Base-by-base conservation (phyloP, 2,888 invertebrate genomes). In the Polydrusus tereticollis region DNA sequence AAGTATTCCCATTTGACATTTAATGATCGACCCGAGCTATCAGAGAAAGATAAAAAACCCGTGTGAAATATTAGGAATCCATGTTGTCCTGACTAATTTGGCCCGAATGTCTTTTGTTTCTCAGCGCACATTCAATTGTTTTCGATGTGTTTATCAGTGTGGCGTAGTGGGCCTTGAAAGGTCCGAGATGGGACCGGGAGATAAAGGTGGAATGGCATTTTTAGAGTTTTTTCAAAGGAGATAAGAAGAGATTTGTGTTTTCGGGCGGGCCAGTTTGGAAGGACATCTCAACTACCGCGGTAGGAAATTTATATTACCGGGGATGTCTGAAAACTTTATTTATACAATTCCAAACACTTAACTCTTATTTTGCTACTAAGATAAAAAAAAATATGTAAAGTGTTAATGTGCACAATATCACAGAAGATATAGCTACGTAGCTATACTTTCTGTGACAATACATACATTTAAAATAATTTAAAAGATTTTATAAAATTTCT, bases 11-110 rank as follows among this genome's bases (percentile, higher is more conserved):
- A 79, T 81, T 82, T 82, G 82, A 82, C 82, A 70, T 82, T 83
- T 82, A 82, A 82, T 82, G 82, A 82, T 81, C 80, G 82, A 80
- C 81, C 82, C 80, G 80, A 82, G 81, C 81, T 78, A 60, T 73
- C 65, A 72, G 73, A 71, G 7, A 36, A 6, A 63, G 58, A 64
- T 59, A 70, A 62, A 55, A 66, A 64, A 72, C 72, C 75, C 77
- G 82, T 78, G 83, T 84, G 83, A 84, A 83, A 83, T 84, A 84
- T 84, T 81, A 80, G 79, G 79, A 81, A 81, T 80, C 79, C 80
- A 81, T 80, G 81, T 80, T 83, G 84, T 84, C 82, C 80, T 83
- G 81, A 83, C 84, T 84, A 84, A 84, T 84, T 84, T 84, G 83
- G 82, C 81, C 82, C 81, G 82, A 77, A 82, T 78, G 79, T 80